phyloP scores from a whole-genome alignment of 2,113 vertebrate species.

The Semnornis frantzii region DNA sequence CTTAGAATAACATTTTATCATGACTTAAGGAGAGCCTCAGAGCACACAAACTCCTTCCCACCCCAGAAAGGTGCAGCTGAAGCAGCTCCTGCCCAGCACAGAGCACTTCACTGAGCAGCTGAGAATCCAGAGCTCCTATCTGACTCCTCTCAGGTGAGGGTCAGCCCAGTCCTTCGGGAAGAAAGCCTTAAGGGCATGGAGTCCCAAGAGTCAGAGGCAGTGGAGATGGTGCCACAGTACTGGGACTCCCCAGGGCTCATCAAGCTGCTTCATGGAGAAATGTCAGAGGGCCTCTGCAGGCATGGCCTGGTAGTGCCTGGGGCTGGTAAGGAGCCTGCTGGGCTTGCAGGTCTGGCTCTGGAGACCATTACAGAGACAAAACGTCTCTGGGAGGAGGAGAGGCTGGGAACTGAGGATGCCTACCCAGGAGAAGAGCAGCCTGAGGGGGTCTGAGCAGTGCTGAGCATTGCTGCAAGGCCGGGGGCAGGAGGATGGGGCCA shows the following conservation, averaged over 20 bases:
- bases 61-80: neutral
- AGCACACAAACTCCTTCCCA: neutral
- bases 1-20: constrained; percentile 6
- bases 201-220: constrained; percentile 3
- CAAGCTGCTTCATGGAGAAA: constrained; percentile 7
- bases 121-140: constrained; percentile 49
- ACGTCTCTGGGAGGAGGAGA: too few relatives aligned
- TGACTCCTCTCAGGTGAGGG: constrained; percentile 11
- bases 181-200: constrained; percentile 27
- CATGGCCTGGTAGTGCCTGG: neutral
- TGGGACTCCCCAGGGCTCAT: neutral
- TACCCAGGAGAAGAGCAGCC: too few relatives aligned
- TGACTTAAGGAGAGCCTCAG: neutral
- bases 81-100: neutral
- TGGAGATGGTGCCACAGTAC: neutral
- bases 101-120: constrained; percentile 37
- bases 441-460: too few relatives aligned
- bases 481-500: too few relatives aligned
- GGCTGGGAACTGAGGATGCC: too few relatives aligned
- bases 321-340: neutral
- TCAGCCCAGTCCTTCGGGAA: constrained; percentile 44
- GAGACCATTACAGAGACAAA: neutral
- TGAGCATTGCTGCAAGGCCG: too few relatives aligned
- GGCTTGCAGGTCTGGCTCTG: neutral
- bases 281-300: constrained; percentile 13